Evolutionary conservation across 2,888 invertebrate genomes (phyloP), one percentile per base, ranked within the genome.

Genomic region (Zygothrica quintamaculata): DNA sequence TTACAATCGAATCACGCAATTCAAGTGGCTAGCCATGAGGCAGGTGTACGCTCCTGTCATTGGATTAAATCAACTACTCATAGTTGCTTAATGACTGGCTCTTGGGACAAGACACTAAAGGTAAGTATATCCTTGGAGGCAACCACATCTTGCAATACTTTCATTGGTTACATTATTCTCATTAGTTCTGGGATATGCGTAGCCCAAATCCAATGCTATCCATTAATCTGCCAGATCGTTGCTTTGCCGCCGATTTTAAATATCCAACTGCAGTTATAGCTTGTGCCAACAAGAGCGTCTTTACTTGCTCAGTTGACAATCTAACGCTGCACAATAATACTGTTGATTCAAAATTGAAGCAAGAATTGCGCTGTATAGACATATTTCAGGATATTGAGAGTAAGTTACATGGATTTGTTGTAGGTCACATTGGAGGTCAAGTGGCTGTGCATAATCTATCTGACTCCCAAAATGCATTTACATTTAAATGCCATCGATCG

Each of bases 201-300:
- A 95, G 95, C 74, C 93, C 97, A 0, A 94, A 94, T 75, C 97
- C 98, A 0, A 96, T 98, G 91, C 93, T 97, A 92, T 95, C 94
- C 3, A 95, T 99, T 74, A 94, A 94, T 89, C 92, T 99, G 52
- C 96, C 97, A 0, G 99, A 99, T 90, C 93, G 98, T 43, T 96
- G 96, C 88, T 99, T 98, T 90, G 99, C 98, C 90, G 98, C 99
- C 0, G 99, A 98, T 93, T 98, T 99, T 61, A 95, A 96, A 87
- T 99, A 96, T 92, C 99, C 99, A 0, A 97, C 99, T 97, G 99
- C 98, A 3, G 98, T 97, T 16, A 98, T 99, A 44, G 98, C 97
- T 46, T 97, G 98, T 37, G 99, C 99, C 3, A 95, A 95, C 58
- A 93, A 98, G 62, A 95, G 95, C 46, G 93, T 98, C 60, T 95